Evolutionary conservation across 2,888 invertebrate genomes (phyloP).

Genomic region (Cryptocephalus primarius): DNA sequence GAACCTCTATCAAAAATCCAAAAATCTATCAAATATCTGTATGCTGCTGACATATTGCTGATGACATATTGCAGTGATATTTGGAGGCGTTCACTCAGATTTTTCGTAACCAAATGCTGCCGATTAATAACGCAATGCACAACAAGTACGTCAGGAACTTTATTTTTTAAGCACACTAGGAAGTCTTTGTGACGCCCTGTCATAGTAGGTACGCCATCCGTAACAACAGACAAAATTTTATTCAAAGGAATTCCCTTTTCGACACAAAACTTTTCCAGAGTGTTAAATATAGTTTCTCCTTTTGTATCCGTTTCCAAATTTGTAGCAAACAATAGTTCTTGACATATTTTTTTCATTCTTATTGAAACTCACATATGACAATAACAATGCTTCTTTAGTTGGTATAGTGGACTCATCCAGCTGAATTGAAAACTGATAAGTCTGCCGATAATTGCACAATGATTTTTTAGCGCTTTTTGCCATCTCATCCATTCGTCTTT

Average conservation of each 20-base stretch:
- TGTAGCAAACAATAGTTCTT: constrained; percentile 26
- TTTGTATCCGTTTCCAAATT: constrained; percentile 28
- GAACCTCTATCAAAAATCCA: constrained; percentile 12
- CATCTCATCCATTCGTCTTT: constrained; percentile 16
- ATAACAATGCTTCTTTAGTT: constrained; percentile 25
- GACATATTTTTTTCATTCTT: constrained; percentile 29
- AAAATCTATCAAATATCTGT: too few species aligned
- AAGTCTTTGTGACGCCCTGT: constrained; percentile 2
- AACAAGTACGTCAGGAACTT: constrained; percentile 1
- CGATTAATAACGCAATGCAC: constrained; percentile 3
- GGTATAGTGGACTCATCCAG: constrained; percentile 30
- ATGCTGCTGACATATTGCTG: not conserved
- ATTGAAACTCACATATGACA: constrained; percentile 35
- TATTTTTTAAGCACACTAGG: constrained; percentile 1
- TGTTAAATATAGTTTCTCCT: constrained; percentile 25
- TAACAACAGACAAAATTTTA: constrained; percentile 1
- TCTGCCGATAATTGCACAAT: constrained; percentile 23
- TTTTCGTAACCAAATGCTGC: constrained; percentile 4
- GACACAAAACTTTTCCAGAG: constrained; percentile 10
- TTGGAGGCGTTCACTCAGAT: constrained; percentile 1
- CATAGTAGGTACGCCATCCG: constrained; percentile 3
- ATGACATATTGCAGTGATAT: not conserved
- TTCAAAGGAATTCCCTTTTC: constrained; percentile 5
- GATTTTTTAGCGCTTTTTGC: constrained; percentile 24
- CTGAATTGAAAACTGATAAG: constrained; percentile 27